Evolutionary conservation across 1,140 invertebrate genomes (phyloP), one percentile per base, ranked within the genome.

Genomic region (Pissodes strobi): DNA sequence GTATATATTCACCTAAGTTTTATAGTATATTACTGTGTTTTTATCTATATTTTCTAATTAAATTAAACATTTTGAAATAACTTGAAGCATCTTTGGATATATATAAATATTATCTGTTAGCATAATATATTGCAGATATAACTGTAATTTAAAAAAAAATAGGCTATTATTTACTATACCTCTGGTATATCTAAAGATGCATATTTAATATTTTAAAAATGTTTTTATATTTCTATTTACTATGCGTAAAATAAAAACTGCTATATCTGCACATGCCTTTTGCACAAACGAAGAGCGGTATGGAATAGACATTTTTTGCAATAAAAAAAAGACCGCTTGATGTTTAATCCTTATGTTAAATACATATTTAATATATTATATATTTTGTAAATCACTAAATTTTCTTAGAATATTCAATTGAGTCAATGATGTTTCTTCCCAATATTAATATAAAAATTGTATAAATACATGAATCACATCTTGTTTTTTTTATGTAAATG

Each of bases 371-470:
- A 55, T 55, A 63, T 62, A 62, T 62, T 52, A 62, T 63, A 63
- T 63, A 63, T 63, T 63, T 63, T 63, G 60, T 63, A 63, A 63
- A 63, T 55, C 60, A 46, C 23, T 13, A 63, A 53, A 61, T 39
- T 53, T 55, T 63, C 49, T 53, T 55, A 63, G 38, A 63, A 23
- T 63, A 45, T 63, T 55, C 18, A 41, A 62, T 62, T 55, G 30
- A 53, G 39, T 52, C 46, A 55, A 63, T 63, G 49, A 63, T 63
- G 49, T 63, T 63, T 63, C 60, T 63, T 63, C 48, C 60, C 48
- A 63, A 53, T 63, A 63, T 39, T 52, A 52, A 52, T 39, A 55
- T 63, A 55, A 46, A 34, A 63, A 63, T 41, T 63, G 60, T 63
- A 63, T 53, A 63, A 55, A 63, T 53, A 63, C 48, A 39, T 53